Evolutionary conservation across 2,797 vertebrate genomes (phyloP).

Genomic region (Macropodus opercularis): DNA sequence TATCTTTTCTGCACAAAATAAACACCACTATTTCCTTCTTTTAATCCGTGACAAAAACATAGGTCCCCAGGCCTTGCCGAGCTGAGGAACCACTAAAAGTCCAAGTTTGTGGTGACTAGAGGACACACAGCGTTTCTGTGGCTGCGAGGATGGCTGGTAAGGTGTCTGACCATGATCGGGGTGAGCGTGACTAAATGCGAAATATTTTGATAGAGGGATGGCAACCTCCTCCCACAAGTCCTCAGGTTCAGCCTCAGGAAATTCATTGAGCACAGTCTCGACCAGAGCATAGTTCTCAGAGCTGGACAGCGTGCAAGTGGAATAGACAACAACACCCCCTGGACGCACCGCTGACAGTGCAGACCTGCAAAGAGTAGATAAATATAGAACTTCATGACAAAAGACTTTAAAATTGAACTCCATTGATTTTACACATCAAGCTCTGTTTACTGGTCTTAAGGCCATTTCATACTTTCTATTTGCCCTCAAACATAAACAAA

Average conservation of each 20-base stretch:
- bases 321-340: slow-evolving; percentile 92
- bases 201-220: slow-evolving; percentile 80
- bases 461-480: too few species aligned
- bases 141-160: slow-evolving; percentile 16
- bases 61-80: slow-evolving; percentile 90
- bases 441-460: neutral
- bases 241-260: slow-evolving; percentile 79
- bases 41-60: slow-evolving; percentile 92
- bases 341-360: slow-evolving; percentile 88
- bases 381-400: slow-evolving; percentile 17
- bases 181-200: slow-evolving; percentile 77
- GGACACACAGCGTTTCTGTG: slow-evolving; percentile 17
- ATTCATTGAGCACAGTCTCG: slow-evolving; percentile 79
- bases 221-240: slow-evolving; percentile 83
- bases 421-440: neutral
- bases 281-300: slow-evolving; percentile 91
- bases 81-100: slow-evolving; percentile 89
- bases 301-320: slow-evolving; percentile 93
- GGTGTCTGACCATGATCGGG: slow-evolving; percentile 27
- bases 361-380: slow-evolving; percentile 80
- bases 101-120: slow-evolving; percentile 71
- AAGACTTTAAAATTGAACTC: slow-evolving; percentile 7
- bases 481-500: too few species aligned
- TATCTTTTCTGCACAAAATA: slow-evolving; percentile 9
- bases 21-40: slow-evolving; percentile 66